phyloP scores from a whole-genome alignment of 2,797 vertebrate species.

The Brachyrhaphis roseni region DNA sequence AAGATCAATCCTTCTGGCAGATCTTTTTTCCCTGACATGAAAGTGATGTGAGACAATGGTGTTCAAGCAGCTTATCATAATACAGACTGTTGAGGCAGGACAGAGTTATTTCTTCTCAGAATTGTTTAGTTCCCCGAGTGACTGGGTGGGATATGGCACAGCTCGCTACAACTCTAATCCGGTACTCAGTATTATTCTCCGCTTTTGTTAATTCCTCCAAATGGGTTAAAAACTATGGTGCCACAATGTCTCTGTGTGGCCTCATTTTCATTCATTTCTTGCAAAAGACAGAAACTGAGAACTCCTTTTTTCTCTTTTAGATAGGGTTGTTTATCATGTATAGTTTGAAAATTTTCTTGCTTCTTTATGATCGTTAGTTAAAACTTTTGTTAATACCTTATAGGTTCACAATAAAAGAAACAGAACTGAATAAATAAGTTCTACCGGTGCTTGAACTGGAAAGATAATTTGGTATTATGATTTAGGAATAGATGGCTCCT shows the following conservation, averaged over 20 bases:
- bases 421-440: not conserved
- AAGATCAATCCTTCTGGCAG: conserved; percentile 55
- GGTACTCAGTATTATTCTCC: conserved; percentile 35
- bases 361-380: not conserved
- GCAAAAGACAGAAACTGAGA: not conserved
- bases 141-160: conserved; percentile 62
- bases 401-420: not conserved
- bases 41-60: conserved; percentile 74
- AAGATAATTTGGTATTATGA: not conserved
- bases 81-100: conserved; percentile 49
- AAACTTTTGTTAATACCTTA: not conserved
- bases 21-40: conserved; percentile 49
- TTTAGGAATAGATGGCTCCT: not conserved
- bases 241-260: conserved; percentile 11
- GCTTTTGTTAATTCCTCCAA: conserved; percentile 43
- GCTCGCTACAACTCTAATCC: conserved; percentile 47
- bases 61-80: conserved; percentile 69
- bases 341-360: not conserved
- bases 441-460: not conserved
- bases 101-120: conserved; percentile 58
- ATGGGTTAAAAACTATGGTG: conserved; percentile 26
- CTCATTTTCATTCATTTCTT: conserved; percentile 8
- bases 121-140: conserved; percentile 59
- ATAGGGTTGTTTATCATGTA: not conserved
- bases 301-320: not conserved